Conservation (phyloP, 2,797 vertebrate species). For the Adelosebastes latens region DNA sequence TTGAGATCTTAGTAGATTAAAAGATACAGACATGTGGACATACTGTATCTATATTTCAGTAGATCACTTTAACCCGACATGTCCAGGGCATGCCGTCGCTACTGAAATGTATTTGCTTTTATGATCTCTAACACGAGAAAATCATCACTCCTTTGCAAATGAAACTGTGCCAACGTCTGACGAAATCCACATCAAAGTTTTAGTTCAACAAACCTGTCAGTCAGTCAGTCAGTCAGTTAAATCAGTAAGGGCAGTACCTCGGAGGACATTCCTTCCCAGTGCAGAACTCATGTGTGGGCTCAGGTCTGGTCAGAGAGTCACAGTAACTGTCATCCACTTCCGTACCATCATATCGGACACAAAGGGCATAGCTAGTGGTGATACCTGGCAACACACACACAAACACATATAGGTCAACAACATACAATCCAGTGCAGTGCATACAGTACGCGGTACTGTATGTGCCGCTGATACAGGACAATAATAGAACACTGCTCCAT, state of each 20-base stretch:
- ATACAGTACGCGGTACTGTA: not conserved
- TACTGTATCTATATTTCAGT: too few species aligned
- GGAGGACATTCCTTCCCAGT: slow-evolving; percentile 90
- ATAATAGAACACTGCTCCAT: not conserved
- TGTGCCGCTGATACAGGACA: not conserved
- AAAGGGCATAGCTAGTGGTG: slow-evolving; percentile 86
- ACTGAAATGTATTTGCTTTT: not conserved
- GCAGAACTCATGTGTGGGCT: slow-evolving; percentile 91
- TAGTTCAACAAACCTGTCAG: not conserved
- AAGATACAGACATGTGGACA: too few species aligned
- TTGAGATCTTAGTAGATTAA: too few species aligned
- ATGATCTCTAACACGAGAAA: not conserved
- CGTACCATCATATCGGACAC: slow-evolving; percentile 88
- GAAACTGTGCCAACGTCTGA: not conserved
- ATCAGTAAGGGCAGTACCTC: slow-evolving; percentile 73
- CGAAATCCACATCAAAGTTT: not conserved
- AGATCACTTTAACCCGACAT: not conserved
- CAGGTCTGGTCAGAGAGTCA: slow-evolving; percentile 87
- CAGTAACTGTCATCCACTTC: slow-evolving; percentile 91
- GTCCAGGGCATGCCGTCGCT: not conserved
- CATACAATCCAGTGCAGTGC: not conserved
- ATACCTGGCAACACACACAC: slow-evolving; percentile 81
- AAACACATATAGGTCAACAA: not conserved
- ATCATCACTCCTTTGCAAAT: not conserved
- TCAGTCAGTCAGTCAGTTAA: not conserved